A percentile compares a stretch with the other conserved stretches of the same genome.
phyloP scores from a whole-genome alignment of 2,113 vertebrate genomes.

The Gobius niger region DNA sequence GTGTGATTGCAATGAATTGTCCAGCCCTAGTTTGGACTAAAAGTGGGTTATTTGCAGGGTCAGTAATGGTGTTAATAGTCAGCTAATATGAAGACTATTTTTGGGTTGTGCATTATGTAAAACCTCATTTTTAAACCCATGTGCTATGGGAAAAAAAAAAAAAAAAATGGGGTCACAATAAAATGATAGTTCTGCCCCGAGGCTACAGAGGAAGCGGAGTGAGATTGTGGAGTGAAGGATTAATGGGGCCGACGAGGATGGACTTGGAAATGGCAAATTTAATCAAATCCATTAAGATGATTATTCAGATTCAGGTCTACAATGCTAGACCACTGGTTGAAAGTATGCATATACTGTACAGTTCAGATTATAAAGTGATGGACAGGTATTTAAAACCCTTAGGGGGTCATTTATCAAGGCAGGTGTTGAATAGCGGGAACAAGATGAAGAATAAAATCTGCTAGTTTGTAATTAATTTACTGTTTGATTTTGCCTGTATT shows the following conservation, averaged over 20 bases:
- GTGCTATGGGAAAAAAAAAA: background rate
- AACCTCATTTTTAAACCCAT: background rate
- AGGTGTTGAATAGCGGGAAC: background rate
- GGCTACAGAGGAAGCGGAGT: background rate
- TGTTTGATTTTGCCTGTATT: no score
- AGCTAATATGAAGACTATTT: background rate
- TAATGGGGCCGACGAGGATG: background rate
- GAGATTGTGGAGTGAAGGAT: background rate
- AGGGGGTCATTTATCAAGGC: no score
- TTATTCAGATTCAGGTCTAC: background rate
- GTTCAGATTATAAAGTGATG: background rate
- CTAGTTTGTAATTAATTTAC: no score
- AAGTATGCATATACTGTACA: background rate
- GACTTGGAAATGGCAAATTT: background rate
- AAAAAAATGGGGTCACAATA: background rate
- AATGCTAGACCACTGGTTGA: background rate
- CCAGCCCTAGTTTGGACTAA: background rate
- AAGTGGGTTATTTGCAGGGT: background rate
- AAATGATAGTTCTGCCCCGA: background rate
- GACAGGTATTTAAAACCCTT: no score
- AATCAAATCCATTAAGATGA: background rate
- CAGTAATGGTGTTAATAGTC: background rate
- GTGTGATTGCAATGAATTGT: no score
- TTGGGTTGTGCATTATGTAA: background rate
- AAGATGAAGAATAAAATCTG: background rate